Evolutionary conservation across 2,797 vertebrate genomes (phyloP).

Genomic region (Acipenser oxyrinchus): DNA sequence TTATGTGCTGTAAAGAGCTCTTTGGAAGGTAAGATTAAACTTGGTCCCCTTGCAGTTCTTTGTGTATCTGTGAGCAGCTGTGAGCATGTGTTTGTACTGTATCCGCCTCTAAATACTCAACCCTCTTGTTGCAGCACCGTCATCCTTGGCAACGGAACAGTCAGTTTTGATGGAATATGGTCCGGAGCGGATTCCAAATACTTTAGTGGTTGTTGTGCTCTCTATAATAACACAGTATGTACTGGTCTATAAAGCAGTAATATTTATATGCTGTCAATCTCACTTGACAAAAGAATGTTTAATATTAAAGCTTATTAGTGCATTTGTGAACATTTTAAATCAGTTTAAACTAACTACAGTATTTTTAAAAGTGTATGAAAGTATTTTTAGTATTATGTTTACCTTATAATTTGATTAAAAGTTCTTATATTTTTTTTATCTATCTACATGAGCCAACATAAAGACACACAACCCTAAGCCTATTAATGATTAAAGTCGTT

Average conservation of each 20-base stretch:
- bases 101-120: background rate
- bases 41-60: background rate
- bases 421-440: background rate
- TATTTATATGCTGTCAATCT: no score
- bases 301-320: no score
- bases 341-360: no score
- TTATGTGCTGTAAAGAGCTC: slow-evolving; percentile 70
- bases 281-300: no score
- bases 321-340: no score
- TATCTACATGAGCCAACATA: background rate
- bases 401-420: no score
- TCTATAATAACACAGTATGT: slow-evolving; percentile 51
- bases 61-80: background rate
- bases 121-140: slow-evolving; percentile 47
- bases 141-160: slow-evolving; percentile 35
- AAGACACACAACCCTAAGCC: no score
- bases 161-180: slow-evolving; percentile 61
- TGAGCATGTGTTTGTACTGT: background rate
- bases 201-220: slow-evolving; percentile 61
- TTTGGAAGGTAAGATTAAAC: slow-evolving; percentile 58
- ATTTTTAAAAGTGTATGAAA: no score
- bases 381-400: no score
- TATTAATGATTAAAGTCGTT: no score
- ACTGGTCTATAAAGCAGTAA: background rate
- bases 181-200: slow-evolving; percentile 26